Conservation (phyloP, 2,888 invertebrate genomes). For the Dicycla oo region DNA sequence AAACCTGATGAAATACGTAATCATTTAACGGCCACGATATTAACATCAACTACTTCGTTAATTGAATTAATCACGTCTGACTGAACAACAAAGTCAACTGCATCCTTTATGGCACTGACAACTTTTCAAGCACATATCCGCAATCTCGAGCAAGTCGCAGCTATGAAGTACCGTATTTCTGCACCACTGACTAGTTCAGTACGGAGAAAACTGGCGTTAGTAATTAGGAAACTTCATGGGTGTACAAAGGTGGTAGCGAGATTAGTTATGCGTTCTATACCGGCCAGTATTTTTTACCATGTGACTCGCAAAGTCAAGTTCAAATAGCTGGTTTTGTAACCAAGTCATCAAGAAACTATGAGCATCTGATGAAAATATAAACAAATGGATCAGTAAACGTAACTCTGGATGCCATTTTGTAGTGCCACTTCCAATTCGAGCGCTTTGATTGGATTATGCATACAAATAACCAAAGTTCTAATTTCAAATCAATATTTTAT, state of each 20-base stretch:
- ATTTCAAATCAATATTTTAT: no score
- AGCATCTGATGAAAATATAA: no score
- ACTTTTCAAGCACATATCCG: constrained; percentile 15
- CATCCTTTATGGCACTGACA: constrained; percentile 19
- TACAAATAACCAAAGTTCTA: no score
- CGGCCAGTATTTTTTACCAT: not conserved
- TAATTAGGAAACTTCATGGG: constrained; percentile 26
- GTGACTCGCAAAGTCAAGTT: no score
- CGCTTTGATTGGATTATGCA: no score
- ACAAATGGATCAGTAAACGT: no score
- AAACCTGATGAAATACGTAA: no score
- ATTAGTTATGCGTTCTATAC: not conserved
- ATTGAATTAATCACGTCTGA: constrained; percentile 15
- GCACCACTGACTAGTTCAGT: no score
- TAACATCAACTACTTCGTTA: not conserved
- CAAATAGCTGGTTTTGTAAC: no score
- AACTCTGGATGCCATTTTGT: no score
- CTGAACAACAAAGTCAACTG: not conserved
- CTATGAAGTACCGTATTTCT: constrained; percentile 11
- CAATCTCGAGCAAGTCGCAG: constrained; percentile 2
- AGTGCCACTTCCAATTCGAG: no score
- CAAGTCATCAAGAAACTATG: no score
- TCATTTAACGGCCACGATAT: not conserved
- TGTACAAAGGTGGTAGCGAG: not conserved
- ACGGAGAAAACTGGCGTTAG: constrained; percentile 1